These are phyloP conservation scores for Xyliphius kryptos DNA, from an alignment of 2,113 vertebrate species.

Conservation along the genomic window DNA sequence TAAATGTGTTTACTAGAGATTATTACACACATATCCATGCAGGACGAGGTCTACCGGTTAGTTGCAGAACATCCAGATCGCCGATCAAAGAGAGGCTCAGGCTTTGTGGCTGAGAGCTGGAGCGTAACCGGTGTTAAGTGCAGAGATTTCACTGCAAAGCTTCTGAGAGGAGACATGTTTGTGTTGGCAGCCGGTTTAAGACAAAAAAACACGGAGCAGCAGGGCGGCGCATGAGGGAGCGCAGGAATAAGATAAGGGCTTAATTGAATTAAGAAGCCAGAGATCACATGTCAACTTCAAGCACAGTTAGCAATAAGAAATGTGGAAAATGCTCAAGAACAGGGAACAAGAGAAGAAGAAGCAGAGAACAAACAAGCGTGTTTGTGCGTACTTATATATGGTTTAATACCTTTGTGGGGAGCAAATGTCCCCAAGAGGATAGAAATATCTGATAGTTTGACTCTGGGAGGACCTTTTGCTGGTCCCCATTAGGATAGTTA, in stretches of 20 bases:
- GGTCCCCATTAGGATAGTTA: too few relatives aligned
- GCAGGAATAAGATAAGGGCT: slow-evolving; percentile 37
- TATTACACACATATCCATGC: slow-evolving; percentile 1
- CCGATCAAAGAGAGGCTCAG: too few relatives aligned
- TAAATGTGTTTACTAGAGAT: slow-evolving; percentile 23
- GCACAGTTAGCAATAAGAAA: slow-evolving; percentile 32
- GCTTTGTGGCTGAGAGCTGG: slow-evolving; percentile 13
- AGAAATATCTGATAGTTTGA: too few relatives aligned
- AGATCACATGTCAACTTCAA: slow-evolving; percentile 33
- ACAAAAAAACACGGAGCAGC: slow-evolving; percentile 8
- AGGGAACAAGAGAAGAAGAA: too few relatives aligned
- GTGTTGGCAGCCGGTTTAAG: slow-evolving; percentile 14
- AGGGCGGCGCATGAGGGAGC: slow-evolving; percentile 9
- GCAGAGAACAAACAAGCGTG: too few relatives aligned
- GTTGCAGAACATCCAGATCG: too few relatives aligned
- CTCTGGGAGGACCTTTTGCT: too few relatives aligned
- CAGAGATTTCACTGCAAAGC: slow-evolving; percentile 25
- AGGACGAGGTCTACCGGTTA: too few relatives aligned
- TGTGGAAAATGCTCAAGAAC: too few relatives aligned
- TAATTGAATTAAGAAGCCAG: slow-evolving; percentile 38
- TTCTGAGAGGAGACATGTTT: slow-evolving; percentile 29
- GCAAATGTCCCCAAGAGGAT: too few relatives aligned
- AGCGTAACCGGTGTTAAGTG: slow-evolving; percentile 25
- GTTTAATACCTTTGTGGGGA: too few relatives aligned
- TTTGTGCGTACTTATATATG: too few relatives aligned